phyloP scores from a whole-genome alignment of 92 coral and sea anemone species.

The Siderastrea siderea region DNA sequence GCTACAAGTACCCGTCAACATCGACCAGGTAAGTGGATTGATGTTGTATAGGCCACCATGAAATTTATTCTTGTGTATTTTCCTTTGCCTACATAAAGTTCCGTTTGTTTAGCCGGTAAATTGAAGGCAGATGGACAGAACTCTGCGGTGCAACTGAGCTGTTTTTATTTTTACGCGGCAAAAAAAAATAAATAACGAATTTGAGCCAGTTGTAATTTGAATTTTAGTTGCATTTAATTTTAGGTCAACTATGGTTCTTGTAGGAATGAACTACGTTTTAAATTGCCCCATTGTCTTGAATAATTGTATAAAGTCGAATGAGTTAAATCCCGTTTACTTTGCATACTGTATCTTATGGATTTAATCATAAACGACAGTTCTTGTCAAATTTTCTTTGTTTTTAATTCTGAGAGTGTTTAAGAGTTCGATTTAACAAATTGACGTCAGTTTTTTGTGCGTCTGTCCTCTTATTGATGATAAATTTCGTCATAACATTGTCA shows the following conservation, averaged over 20 bases:
- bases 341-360: no score
- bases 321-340: no score
- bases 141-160: not conserved
- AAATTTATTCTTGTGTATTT: slow-evolving; percentile 7
- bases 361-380: no score
- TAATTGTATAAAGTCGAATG: not conserved
- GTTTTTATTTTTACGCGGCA: not conserved
- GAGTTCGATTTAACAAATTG: no score
- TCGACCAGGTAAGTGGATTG: slow-evolving; percentile 82
- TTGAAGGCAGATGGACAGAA: not conserved
- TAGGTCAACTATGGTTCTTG: not conserved
- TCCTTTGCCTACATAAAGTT: not conserved
- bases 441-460: no score
- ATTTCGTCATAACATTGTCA: no score
- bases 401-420: no score
- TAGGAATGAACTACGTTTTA: not conserved
- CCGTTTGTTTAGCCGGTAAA: not conserved
- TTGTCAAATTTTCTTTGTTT: no score
- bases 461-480: no score
- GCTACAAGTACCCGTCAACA: slow-evolving; percentile 77
- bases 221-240: not conserved
- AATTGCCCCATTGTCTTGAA: not conserved
- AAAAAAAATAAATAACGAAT: not conserved
- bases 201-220: not conserved
- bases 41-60: slow-evolving; percentile 79